phyloP scores from a whole-genome alignment of 1,140 invertebrate species.

The Ditylenchus dipsaci region DNA sequence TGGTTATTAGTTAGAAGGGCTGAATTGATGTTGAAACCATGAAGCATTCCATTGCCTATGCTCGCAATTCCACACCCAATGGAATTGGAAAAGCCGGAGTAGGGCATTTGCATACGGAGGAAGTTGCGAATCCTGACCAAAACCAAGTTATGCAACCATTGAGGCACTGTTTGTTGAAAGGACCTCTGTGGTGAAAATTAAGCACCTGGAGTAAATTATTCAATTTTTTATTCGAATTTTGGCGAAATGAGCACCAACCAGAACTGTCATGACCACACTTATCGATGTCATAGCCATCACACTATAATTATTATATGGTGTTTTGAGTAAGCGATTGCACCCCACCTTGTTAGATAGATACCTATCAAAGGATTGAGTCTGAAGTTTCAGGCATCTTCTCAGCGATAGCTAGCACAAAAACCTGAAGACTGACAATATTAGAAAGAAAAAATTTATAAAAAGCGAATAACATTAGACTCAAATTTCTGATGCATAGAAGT shows the following conservation, averaged over 20 bases:
- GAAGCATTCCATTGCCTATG: constrained; percentile 19
- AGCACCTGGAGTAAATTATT: constrained; percentile 35
- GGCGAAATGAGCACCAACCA: constrained; percentile 49
- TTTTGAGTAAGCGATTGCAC: too few species aligned
- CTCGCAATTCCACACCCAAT: not conserved
- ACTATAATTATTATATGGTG: constrained; percentile 8
- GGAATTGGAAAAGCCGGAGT: not conserved
- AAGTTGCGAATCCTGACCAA: constrained; percentile 39
- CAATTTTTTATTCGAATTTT: too few species aligned
- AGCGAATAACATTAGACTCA: too few species aligned
- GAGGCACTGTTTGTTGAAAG: constrained; percentile 61
- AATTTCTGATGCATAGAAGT: too few species aligned
- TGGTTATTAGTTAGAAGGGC: not conserved
- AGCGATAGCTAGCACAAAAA: constrained; percentile 84
- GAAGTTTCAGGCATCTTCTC: constrained; percentile 82
- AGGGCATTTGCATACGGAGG: constrained; percentile 6
- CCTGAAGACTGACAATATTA: constrained; percentile 60
- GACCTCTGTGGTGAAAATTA: constrained; percentile 65
- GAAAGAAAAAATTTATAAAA: too few species aligned
- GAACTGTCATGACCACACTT: constrained; percentile 63
- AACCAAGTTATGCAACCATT: constrained; percentile 60
- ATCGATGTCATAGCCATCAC: constrained; percentile 63
- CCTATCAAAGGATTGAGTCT: constrained; percentile 77
- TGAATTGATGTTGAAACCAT: constrained; percentile 10
- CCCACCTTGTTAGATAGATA: constrained; percentile 57